A percentile compares a stretch with the other conserved stretches of the same genome.
These are phyloP conservation scores for Ursus arctos DNA, from an alignment of 2,113 vertebrate genomes.

Conservation along the genomic window DNA sequence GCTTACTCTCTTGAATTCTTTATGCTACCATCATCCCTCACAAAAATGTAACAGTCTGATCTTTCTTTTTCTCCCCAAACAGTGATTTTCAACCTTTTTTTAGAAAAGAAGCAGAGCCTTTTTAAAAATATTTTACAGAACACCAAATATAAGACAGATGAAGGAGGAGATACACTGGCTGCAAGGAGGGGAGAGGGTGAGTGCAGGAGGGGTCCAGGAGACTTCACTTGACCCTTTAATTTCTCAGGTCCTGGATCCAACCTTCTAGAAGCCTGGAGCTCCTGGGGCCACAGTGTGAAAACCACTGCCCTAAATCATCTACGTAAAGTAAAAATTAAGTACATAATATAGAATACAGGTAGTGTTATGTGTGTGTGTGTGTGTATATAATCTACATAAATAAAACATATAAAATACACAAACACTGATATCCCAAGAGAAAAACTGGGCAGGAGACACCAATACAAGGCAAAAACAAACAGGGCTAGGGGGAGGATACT, in stretches of 20 bases:
- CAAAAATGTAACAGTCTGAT: constrained; percentile 36
- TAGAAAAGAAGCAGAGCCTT: not conserved
- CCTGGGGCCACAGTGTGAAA: not conserved
- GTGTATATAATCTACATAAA: not conserved
- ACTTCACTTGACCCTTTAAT: not conserved
- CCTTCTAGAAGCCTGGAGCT: not conserved
- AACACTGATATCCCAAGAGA: not conserved
- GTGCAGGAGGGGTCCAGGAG: not conserved
- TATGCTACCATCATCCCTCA: constrained; percentile 29
- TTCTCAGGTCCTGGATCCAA: not conserved
- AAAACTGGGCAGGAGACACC: not conserved
- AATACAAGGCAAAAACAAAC: not conserved
- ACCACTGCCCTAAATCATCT: not conserved
- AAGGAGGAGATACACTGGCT: not conserved
- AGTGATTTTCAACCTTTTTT: constrained; percentile 48
- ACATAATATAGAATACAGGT: not conserved
- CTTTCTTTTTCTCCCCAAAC: constrained; percentile 18
- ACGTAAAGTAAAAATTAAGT: constrained; percentile 23
- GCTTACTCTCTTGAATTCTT: constrained; percentile 65
- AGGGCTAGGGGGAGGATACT: rapidly evolving
- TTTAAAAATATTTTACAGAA: constrained; percentile 27
- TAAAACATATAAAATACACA: not conserved
- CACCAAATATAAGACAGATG: not conserved
- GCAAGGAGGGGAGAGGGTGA: no score
- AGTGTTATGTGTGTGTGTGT: not conserved